Evolutionary conservation across 37 sponge, comb jelly and placozoan species (phyloP).

Genomic region (Haliclona indistincta): DNA sequence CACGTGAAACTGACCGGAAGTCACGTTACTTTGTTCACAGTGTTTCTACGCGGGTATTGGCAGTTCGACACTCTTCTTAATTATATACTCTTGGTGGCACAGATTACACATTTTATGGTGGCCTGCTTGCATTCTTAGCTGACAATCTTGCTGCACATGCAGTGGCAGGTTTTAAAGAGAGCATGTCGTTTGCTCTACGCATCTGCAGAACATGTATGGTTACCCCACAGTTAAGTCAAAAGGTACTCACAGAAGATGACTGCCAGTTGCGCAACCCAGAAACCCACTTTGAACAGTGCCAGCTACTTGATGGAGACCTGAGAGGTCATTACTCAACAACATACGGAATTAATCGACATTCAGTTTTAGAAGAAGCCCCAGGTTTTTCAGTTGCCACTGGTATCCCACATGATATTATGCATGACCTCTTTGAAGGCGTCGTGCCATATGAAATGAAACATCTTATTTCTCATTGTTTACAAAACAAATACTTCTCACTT

Average conservation of each 20-base stretch:
- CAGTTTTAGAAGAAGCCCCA: slow-evolving; percentile 31
- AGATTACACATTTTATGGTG: slow-evolving; percentile 25
- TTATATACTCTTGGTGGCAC: neutral
- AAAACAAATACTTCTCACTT: slow-evolving; percentile 9
- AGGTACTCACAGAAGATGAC: neutral
- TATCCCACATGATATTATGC: slow-evolving; percentile 46
- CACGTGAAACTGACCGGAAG: too few species aligned
- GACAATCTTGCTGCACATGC: slow-evolving; percentile 54
- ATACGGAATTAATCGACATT: slow-evolving; percentile 33
- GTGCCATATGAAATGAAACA: slow-evolving; percentile 38
- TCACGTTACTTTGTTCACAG: too few species aligned
- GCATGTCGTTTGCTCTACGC: slow-evolving; percentile 47
- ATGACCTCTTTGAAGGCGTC: slow-evolving; percentile 54
- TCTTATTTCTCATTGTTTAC: slow-evolving; percentile 13
- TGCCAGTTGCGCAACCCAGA: slow-evolving; percentile 22
- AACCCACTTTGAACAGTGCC: slow-evolving; percentile 24
- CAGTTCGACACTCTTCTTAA: too few species aligned
- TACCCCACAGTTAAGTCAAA: slow-evolving; percentile 7
- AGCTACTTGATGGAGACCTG: slow-evolving; percentile 1
- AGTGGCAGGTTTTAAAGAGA: slow-evolving; percentile 55
- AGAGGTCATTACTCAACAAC: slow-evolving; percentile 15
- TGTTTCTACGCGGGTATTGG: too few species aligned
- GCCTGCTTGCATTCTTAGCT: slow-evolving; percentile 47
- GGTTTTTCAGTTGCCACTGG: slow-evolving; percentile 24
- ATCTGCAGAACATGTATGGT: slow-evolving; percentile 49